Percentiles rank a stretch among this genome's conserved stretches.
These are phyloP conservation scores for Mungos mungo DNA, from an alignment of 2,113 vertebrate species.

Conservation along the genomic window DNA sequence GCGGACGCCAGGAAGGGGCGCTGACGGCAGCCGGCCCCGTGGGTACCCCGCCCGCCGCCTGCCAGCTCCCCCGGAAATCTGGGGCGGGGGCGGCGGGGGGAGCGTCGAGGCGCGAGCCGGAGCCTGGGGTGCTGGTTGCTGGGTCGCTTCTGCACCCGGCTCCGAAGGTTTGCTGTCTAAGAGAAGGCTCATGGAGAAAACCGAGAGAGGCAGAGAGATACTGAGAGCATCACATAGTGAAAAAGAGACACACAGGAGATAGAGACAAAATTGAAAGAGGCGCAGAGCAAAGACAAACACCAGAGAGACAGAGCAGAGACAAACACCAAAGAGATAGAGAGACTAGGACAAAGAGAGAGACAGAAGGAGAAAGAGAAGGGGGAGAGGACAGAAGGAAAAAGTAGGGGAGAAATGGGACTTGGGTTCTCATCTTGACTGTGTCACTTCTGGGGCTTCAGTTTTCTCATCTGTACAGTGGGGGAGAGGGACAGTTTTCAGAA, in stretches of 20 bases:
- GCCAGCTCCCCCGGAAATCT: slow-evolving; percentile 50
- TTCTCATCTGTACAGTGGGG: background rate
- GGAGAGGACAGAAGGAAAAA: background rate
- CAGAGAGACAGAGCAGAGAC: background rate
- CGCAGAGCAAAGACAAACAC: background rate
- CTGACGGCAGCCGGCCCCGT: slow-evolving; percentile 59
- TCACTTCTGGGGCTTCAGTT: background rate
- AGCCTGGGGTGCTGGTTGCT: background rate
- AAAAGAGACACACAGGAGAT: background rate
- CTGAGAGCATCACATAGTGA: background rate
- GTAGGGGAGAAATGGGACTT: background rate
- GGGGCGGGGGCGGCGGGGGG: background rate
- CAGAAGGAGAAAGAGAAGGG: too few species aligned
- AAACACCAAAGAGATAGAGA: fast-evolving
- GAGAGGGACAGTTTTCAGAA: background rate
- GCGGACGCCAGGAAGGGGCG: background rate
- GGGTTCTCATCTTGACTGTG: background rate
- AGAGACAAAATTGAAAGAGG: background rate
- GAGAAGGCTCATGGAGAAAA: background rate
- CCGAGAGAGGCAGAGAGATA: background rate
- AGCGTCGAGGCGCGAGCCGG: background rate
- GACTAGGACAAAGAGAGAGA: background rate
- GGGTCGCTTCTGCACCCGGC: background rate
- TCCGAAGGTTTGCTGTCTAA: background rate
- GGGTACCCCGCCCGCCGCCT: background rate